These are phyloP conservation scores for Mesodorylaimus sp. DNA, from an alignment of 2,888 invertebrate genomes.

Conservation along the genomic window DNA sequence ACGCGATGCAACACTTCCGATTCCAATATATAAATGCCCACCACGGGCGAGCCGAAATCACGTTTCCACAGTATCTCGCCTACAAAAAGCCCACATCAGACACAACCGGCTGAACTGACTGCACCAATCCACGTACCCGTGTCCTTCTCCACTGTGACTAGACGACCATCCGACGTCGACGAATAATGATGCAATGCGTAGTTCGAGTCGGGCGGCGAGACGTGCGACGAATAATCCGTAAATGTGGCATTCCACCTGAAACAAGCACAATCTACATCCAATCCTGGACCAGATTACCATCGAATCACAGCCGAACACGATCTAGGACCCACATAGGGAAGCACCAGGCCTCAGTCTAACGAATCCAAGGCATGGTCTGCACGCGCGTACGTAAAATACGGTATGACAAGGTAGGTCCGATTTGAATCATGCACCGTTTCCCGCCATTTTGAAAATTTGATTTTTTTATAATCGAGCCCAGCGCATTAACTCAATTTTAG, in stretches of 20 bases:
- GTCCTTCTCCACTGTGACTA: slow-evolving; percentile 62
- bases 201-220: slow-evolving; percentile 35
- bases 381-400: too few relatives aligned
- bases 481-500: too few relatives aligned
- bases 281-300: too few relatives aligned
- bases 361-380: too few relatives aligned
- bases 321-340: too few relatives aligned
- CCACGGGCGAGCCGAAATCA: slow-evolving; percentile 68
- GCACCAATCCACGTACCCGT: slow-evolving; percentile 35
- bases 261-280: too few relatives aligned
- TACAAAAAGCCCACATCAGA: slow-evolving; percentile 15
- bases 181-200: slow-evolving; percentile 32
- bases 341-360: too few relatives aligned
- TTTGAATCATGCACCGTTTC: too few relatives aligned
- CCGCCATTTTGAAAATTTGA: too few relatives aligned
- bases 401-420: too few relatives aligned
- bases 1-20: slow-evolving; percentile 31
- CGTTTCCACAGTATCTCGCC: slow-evolving; percentile 65
- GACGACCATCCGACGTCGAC: slow-evolving; percentile 65
- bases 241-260: slow-evolving; percentile 78
- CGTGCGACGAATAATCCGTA: slow-evolving; percentile 65
- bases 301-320: too few relatives aligned
- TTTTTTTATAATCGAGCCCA: too few relatives aligned
- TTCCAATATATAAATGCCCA: slow-evolving; percentile 53
- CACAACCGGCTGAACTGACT: neutral